Conservation (phyloP, 2,113 vertebrate genomes). For the Rhombomys opimus region DNA sequence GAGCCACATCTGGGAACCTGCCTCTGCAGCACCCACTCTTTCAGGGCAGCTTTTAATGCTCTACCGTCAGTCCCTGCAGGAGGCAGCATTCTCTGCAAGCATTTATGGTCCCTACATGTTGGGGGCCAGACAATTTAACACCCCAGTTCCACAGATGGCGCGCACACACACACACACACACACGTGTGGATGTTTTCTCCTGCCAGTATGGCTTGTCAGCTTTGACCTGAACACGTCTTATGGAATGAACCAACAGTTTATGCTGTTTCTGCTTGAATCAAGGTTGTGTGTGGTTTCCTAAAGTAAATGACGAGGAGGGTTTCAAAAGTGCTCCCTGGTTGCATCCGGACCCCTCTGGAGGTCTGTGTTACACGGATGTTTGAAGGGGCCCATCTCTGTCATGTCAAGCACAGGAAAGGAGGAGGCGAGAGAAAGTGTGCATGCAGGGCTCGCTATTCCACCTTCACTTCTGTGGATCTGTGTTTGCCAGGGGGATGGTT, state of each 20-base stretch:
- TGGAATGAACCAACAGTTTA: slow-evolving; percentile 8
- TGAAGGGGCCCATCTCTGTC: background rate
- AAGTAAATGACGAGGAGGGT: slow-evolving; percentile 35
- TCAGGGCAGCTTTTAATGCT: slow-evolving; percentile 82
- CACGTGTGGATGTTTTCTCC: slow-evolving; percentile 32
- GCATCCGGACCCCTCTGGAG: background rate
- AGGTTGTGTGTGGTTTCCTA: slow-evolving; percentile 44
- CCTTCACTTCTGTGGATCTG: background rate
- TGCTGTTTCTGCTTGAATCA: slow-evolving; percentile 38
- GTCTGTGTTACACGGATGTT: background rate
- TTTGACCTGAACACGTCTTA: slow-evolving; percentile 61
- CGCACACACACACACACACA: no score
- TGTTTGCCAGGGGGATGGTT: background rate
- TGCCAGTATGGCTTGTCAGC: slow-evolving; percentile 42
- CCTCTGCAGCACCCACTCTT: slow-evolving; percentile 71
- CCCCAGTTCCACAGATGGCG: slow-evolving; percentile 72
- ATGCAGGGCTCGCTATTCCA: background rate
- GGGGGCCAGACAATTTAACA: slow-evolving; percentile 81
- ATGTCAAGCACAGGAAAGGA: no score
- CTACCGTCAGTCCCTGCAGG: slow-evolving; percentile 77
- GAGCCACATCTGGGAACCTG: slow-evolving; percentile 82
- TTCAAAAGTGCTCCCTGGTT: background rate
- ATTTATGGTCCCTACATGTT: slow-evolving; percentile 80
- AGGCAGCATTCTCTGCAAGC: slow-evolving; percentile 74
- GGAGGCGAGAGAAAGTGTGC: background rate